phyloP scores from a whole-genome alignment of 1,140 invertebrate species.

The Dufourea novaeangliae region DNA sequence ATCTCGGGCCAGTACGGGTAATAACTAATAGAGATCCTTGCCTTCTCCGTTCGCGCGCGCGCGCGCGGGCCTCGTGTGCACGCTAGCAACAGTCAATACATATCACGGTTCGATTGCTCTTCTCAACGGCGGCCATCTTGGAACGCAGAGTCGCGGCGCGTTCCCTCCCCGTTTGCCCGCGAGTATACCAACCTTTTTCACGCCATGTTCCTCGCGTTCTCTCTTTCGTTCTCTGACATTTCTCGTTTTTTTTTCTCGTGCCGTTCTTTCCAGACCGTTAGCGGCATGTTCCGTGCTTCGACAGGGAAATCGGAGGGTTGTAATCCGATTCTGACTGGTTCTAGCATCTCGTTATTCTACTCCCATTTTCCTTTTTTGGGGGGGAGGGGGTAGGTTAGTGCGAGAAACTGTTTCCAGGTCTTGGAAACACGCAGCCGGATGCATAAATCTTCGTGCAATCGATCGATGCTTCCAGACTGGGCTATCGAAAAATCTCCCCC shows the following conservation, averaged over 20 bases:
- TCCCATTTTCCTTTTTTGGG: neutral
- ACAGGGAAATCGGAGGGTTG: conserved; percentile 13
- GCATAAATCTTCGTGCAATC: no score
- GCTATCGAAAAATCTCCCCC: no score
- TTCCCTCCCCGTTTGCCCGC: neutral
- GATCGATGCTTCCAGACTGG: no score
- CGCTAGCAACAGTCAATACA: conserved; percentile 2
- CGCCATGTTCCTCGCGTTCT: neutral
- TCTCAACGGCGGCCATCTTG: conserved; percentile 17
- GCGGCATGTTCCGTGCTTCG: neutral
- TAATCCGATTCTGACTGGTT: neutral
- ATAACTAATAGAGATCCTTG: conserved; percentile 62
- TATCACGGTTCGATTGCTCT: conserved; percentile 18
- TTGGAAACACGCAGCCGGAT: no score
- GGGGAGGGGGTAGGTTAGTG: no score
- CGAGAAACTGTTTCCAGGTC: neutral
- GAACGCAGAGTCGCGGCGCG: neutral
- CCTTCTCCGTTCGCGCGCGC: conserved; percentile 10
- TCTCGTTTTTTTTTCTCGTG: neutral
- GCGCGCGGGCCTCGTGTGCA: no score
- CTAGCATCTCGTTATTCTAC: no score
- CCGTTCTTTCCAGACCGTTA: neutral
- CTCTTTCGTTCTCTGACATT: neutral
- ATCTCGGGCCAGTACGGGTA: conserved; percentile 46
- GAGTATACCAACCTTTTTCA: neutral